These are phyloP conservation scores for Oeneis ivallda DNA, from an alignment of 2,888 invertebrate species.

Conservation along the genomic window DNA sequence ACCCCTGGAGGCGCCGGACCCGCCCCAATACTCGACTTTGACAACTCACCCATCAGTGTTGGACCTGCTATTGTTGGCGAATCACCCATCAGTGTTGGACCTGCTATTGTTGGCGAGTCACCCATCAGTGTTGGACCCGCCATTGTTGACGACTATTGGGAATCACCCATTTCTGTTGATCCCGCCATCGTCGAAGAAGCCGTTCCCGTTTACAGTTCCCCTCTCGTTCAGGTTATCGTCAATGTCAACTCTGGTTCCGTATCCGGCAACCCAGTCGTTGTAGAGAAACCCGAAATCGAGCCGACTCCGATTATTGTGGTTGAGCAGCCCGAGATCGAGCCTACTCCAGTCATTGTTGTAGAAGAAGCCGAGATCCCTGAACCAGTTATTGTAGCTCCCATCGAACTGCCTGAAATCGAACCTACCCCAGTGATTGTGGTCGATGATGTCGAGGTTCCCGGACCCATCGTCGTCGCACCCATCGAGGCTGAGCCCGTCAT, in stretches of 20 bases:
- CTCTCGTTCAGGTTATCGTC: constrained; percentile 25
- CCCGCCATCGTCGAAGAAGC: constrained; percentile 38
- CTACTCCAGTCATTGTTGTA: constrained; percentile 17
- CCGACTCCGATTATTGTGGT: constrained; percentile 34
- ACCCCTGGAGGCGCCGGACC: constrained; percentile 28
- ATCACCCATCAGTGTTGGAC: constrained; percentile 44
- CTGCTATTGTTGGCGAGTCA: constrained; percentile 42
- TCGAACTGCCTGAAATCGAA: constrained; percentile 6
- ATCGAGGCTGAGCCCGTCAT: constrained; percentile 27
- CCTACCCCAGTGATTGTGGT: constrained; percentile 23
- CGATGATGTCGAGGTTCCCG: constrained; percentile 15
- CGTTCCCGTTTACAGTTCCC: constrained; percentile 14
- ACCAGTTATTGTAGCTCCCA: constrained; percentile 16
- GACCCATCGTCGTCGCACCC: constrained; percentile 16
- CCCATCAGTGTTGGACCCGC: constrained; percentile 40
- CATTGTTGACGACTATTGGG: constrained; percentile 31
- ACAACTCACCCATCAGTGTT: constrained; percentile 47
- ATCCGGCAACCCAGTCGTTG: constrained; percentile 6
- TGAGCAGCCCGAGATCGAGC: constrained; percentile 21
- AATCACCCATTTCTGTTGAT: constrained; percentile 39
- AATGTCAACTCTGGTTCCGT: constrained; percentile 20
- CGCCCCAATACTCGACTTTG: constrained; percentile 36
- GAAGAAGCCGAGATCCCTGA: constrained; percentile 17
- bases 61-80: constrained; percentile 40
- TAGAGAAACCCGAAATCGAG: constrained; percentile 20